Percentiles rank a stretch among this genome's conserved stretches.
Conservation (phyloP, 2,888 invertebrate species). For the Geotrupes spiniger region DNA sequence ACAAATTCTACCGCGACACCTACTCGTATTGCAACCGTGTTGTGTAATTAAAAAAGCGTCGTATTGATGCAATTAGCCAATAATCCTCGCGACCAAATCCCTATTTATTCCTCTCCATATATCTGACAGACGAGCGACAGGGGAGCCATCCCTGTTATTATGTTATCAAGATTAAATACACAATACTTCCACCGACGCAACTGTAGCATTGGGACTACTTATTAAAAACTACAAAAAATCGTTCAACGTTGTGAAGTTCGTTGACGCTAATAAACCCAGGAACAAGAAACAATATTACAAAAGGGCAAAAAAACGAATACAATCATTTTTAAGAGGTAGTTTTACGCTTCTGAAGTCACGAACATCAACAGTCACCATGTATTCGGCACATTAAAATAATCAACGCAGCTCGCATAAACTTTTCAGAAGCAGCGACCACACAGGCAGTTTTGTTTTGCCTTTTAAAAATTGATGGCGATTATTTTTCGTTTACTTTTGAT, state of each 20-base stretch:
- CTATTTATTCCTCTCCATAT: slow-evolving; percentile 45
- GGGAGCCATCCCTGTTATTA: slow-evolving; percentile 45
- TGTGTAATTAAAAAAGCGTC: slow-evolving; percentile 38
- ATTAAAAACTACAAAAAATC: background rate
- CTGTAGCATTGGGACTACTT: slow-evolving; percentile 5
- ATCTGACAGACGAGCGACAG: slow-evolving; percentile 43
- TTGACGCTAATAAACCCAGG: slow-evolving; percentile 6
- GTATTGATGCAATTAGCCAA: slow-evolving; percentile 44
- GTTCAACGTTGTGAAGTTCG: slow-evolving; percentile 1
- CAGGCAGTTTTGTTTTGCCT: no score
- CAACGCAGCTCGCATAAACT: no score
- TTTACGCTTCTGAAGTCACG: slow-evolving; percentile 4
- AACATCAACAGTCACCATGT: no score
- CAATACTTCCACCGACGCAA: slow-evolving; percentile 7
- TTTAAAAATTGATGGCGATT: no score
- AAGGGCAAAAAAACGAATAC: background rate
- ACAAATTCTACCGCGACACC: background rate
- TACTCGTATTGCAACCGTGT: background rate
- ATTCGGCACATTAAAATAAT: no score
- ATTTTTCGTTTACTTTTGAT: no score
- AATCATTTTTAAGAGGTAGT: slow-evolving; percentile 5
- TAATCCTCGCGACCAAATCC: slow-evolving; percentile 44
- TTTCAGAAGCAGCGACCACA: no score
- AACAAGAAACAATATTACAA: slow-evolving; percentile 3
- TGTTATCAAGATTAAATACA: slow-evolving; percentile 45